Evolutionary conservation across 2,888 invertebrate species (phyloP).

Genomic region (Agrochola lota): DNA sequence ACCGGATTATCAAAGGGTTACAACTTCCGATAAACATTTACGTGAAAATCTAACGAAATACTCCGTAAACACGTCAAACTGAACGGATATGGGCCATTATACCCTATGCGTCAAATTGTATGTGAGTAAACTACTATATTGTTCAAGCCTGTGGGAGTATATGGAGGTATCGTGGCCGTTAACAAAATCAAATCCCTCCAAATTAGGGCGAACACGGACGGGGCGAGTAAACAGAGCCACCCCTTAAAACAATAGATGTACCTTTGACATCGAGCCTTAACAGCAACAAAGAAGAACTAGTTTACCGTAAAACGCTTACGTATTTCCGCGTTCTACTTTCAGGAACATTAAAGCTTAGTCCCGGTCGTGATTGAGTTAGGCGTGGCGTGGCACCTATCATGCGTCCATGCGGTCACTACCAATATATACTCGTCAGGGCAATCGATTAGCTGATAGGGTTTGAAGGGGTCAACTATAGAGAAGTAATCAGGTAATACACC

Average conservation of each 20-base stretch:
- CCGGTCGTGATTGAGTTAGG: conserved; percentile 85
- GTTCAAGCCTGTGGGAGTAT: conserved; percentile 36
- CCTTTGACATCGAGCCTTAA: conserved; percentile 62
- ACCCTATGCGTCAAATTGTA: conserved; percentile 48
- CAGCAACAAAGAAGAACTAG: conserved; percentile 68
- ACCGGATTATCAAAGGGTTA: conserved; percentile 54
- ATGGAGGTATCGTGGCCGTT: conserved; percentile 63
- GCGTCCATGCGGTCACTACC: conserved; percentile 79
- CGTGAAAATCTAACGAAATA: conserved; percentile 51
- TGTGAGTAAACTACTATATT: conserved; percentile 48
- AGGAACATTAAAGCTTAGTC: conserved; percentile 82
- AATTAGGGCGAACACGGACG: conserved; percentile 74
- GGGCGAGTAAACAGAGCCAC: conserved; percentile 77
- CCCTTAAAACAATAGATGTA: conserved; percentile 73
- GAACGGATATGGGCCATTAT: conserved; percentile 53
- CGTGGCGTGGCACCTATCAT: conserved; percentile 83
- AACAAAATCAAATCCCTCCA: conserved; percentile 74
- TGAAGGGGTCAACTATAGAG: conserved; percentile 67
- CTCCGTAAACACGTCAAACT: conserved; percentile 53
- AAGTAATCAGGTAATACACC: conserved; percentile 60
- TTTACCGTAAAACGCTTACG: conserved; percentile 70
- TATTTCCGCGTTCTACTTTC: conserved; percentile 83
- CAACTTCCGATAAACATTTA: conserved; percentile 58
- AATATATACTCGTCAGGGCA: conserved; percentile 75
- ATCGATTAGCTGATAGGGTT: conserved; percentile 75